Base-by-base conservation (phyloP, 1,140 invertebrate species). In the Papilio helenus region DNA sequence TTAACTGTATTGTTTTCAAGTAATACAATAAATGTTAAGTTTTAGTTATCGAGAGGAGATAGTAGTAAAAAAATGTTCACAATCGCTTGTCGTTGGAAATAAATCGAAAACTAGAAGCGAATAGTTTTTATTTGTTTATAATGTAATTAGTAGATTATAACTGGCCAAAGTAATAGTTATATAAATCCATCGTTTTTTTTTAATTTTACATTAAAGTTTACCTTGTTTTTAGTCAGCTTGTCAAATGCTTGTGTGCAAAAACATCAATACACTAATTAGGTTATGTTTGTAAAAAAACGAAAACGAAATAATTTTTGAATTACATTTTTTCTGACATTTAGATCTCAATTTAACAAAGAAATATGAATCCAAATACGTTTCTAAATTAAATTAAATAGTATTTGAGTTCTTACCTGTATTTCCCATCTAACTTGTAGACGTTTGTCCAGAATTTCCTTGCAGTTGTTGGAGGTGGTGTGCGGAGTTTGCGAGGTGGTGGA, bases 351-450 rank as follows among this genome's bases (percentile, higher is more conserved):
- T 18, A 18, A 16, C 18, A 18, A 51, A 0, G 49, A 51, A 51
- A 51, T 51, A 51, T 51, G 1, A 51, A n/a, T 18, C 4, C 7
- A 51, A n/a, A 34, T 29, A 16, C 23, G 20, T 74, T 73, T 76
- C 29, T 44, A 23, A 77, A 61, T 72, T 42, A 42, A 26, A 18
- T 46, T 23, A 72, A 55, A 42, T 58, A 51, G 18, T 76, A 26
- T 74, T 16, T 68, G 18, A 29, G 0, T 81, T 84, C 76, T 90
- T 86, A 95, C 94, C 90, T 92, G 94, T 80, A 97, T 91, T 83
- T 97, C 96, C 98, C 98, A 98, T 77, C 97, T 96, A 1, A 98
- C 96, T 94, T 98, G 98, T 49, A 98, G 91, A 72, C 96, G 96
- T 80, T 97, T 97, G 46, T 97, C 95, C 61, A 98, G 90, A 85